Evolutionary conservation across 2,888 invertebrate species (phyloP).

Genomic region (Lobophora halterata): DNA sequence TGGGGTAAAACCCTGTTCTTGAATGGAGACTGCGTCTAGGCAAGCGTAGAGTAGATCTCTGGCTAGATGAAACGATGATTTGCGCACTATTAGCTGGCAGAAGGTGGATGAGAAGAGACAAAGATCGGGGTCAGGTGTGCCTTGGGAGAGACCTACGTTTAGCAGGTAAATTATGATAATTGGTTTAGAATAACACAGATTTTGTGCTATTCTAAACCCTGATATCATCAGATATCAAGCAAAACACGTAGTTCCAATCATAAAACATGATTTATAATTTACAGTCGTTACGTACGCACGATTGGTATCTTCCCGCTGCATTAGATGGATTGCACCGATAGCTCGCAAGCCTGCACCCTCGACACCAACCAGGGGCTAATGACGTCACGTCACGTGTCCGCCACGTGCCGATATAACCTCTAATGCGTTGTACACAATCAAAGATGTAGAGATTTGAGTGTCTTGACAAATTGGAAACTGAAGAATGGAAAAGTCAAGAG

Average conservation of each 20-base stretch:
- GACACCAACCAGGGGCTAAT: conserved; percentile 66
- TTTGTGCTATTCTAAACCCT: no score
- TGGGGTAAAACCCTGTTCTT: no score
- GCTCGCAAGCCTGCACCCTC: conserved; percentile 42
- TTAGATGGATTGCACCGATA: conserved; percentile 33
- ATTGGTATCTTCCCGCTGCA: conserved; percentile 29
- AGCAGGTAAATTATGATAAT: no score
- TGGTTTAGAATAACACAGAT: no score
- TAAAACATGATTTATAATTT: conserved; percentile 16
- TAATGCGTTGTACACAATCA: conserved; percentile 41
- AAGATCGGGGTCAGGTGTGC: no score
- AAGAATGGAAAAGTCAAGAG: conserved; percentile 6
- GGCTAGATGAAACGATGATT: no score
- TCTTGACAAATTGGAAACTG: conserved; percentile 28
- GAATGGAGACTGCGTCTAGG: no score
- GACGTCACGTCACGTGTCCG: conserved; percentile 72
- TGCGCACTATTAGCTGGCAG: no score
- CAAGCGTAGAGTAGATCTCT: no score
- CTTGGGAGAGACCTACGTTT: no score
- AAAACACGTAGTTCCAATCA: background rate
- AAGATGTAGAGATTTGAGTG: conserved; percentile 32
- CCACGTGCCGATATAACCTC: conserved; percentile 64
- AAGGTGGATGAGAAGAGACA: no score
- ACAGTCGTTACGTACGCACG: conserved; percentile 16
- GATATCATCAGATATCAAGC: no score